Percentiles rank a stretch among this genome's conserved stretches.
Evolutionary conservation across 2,888 invertebrate genomes (phyloP).

Genomic region (Thumatha senex): DNA sequence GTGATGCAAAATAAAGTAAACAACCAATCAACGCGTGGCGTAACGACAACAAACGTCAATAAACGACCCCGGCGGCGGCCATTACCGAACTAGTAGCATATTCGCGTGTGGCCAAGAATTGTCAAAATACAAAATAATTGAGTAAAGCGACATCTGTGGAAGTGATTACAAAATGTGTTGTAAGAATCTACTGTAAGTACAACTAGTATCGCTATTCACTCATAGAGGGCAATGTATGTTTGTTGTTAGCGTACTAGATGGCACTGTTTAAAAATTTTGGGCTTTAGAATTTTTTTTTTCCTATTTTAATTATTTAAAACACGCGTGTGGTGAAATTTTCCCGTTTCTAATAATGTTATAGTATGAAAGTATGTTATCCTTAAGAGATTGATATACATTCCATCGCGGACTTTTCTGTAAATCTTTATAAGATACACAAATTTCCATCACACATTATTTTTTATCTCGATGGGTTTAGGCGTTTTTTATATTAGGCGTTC

Average conservation of each 20-base stretch:
- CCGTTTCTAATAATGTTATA: no score
- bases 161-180: background rate
- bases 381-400: no score
- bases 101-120: conserved; percentile 40
- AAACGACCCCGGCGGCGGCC: conserved; percentile 76
- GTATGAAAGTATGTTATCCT: no score
- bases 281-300: no score
- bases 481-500: no score
- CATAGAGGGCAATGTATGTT: conserved; percentile 24
- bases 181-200: no score
- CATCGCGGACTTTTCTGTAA: no score
- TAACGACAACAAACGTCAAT: conserved; percentile 45
- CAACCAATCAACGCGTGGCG: conserved; percentile 64
- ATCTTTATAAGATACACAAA: no score
- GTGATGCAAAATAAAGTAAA: conserved; percentile 77
- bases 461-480: no score
- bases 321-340: no score
- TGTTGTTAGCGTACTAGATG: background rate
- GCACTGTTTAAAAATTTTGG: background rate
- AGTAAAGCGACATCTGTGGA: conserved; percentile 35
- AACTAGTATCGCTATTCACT: background rate
- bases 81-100: conserved; percentile 74
- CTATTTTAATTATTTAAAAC: no score
- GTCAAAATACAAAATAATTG: conserved; percentile 38
- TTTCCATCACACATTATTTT: no score